phyloP scores from a whole-genome alignment of 1,140 invertebrate species.

The Platorchestia sp. region DNA sequence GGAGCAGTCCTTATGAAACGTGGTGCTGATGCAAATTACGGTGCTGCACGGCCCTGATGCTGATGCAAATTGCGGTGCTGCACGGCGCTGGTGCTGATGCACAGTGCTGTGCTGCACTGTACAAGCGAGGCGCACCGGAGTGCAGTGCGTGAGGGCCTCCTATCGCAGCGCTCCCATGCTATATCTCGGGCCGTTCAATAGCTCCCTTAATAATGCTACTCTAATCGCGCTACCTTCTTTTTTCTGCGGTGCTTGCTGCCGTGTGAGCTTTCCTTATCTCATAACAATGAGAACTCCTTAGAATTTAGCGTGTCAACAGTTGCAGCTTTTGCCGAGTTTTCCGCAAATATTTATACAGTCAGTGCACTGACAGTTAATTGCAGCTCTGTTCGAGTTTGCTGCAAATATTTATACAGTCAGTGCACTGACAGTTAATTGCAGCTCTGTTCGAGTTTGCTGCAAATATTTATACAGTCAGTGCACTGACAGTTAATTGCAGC shows the following conservation, averaged over 20 bases:
- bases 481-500: too few relatives aligned
- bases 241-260: neutral
- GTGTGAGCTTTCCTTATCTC: neutral
- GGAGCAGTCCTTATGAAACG: too few relatives aligned
- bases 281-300: conserved; percentile 32
- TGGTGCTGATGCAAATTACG: too few relatives aligned
- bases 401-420: neutral
- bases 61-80: too few relatives aligned
- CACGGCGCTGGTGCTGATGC: neutral
- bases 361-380: neutral
- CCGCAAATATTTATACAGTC: neutral
- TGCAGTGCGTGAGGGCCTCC: neutral
- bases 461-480: neutral
- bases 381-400: neutral
- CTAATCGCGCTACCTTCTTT: conserved; percentile 19
- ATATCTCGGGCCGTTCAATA: conserved; percentile 46
- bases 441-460: neutral
- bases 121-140: neutral
- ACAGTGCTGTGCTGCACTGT: too few relatives aligned
- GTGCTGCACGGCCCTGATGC: too few relatives aligned
- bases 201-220: conserved; percentile 29
- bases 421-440: neutral
- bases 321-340: neutral
- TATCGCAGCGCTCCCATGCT: conserved; percentile 19
- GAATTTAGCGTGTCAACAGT: neutral